These are phyloP conservation scores for Hippocampus comes DNA, from an alignment of 2,113 vertebrate genomes.

Conservation along the genomic window DNA sequence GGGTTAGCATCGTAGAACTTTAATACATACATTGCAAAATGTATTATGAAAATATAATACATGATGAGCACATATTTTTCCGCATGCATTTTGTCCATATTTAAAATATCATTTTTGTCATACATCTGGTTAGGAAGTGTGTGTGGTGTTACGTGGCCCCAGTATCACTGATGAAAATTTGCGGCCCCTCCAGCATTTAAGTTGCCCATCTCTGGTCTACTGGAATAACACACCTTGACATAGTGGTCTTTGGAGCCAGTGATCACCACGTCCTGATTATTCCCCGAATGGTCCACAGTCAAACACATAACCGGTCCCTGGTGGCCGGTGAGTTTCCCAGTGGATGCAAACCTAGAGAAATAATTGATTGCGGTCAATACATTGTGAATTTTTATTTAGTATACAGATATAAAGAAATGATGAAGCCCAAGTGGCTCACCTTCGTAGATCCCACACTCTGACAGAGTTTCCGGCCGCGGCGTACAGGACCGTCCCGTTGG, in stretches of 20 bases:
- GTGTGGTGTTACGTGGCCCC: too few relatives aligned
- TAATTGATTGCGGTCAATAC: not conserved
- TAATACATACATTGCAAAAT: too few relatives aligned
- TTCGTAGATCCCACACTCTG: conserved; percentile 94
- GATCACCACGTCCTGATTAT: conserved; percentile 89
- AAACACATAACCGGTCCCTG: conserved; percentile 96
- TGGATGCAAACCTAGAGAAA: conserved; percentile 85
- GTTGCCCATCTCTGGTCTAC: too few relatives aligned
- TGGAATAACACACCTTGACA: conserved; percentile 80
- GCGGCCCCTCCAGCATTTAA: too few relatives aligned
- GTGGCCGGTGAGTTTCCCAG: conserved; percentile 92
- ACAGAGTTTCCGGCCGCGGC: conserved; percentile 92
- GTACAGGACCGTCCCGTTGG: conserved; percentile 87
- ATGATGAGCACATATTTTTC: too few relatives aligned
- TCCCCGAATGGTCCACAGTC: conserved; percentile 86
- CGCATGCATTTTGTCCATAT: too few relatives aligned
- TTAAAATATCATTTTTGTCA: too few relatives aligned
- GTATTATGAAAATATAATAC: too few relatives aligned
- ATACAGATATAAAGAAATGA: not conserved
- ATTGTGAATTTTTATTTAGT: not conserved
- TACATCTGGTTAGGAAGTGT: too few relatives aligned
- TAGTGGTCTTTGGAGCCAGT: conserved; percentile 98
- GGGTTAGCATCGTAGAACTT: too few relatives aligned
- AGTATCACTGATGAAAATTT: too few relatives aligned
- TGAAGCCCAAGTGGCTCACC: conserved; percentile 63